Base-by-base conservation (phyloP, 2,888 invertebrate genomes). In the Temnothorax ravouxi region DNA sequence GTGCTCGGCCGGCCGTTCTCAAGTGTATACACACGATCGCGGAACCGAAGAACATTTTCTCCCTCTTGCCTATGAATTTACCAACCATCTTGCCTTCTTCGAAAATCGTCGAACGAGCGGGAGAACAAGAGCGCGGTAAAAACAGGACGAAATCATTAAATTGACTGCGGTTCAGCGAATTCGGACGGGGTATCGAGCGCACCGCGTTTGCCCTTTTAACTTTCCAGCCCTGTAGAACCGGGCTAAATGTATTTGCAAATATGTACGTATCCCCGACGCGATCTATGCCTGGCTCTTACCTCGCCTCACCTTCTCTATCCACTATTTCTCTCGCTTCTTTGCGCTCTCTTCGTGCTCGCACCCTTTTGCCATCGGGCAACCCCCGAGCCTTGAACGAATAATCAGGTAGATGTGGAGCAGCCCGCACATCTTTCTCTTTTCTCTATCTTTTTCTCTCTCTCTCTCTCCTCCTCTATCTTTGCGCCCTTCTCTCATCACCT, bases 371-470 rank as follows among this genome's bases (percentile, higher is more conserved):
- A 86, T 85, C 85, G 84, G 77, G 74, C 86, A 88, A 84, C 79
- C 77, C 89, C 86, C 88, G 85, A 82, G 86, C 86, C 79, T 86
- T 87, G 85, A 88, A 86, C 88, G 91, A 92, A 93, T 93, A 93
- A 93, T 94, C 94, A 93, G 93, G 92, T 92, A 92, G 91, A 91
- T 91, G 87, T 88, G 84, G 86, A 89, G 87, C 87, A 83, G 83
- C 81, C 77, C 81, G 84, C 74, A 66, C 69, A 69, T 84, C 81
- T 79, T 56, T 56, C 75, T 62, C 83, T 18, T 15, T 52, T 59
- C 71, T 64, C 29, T 25, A 18, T 59, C n/a, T 50, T 29, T 83
- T 56, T 61, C 75, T 61, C 83, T 18, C 15, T 52, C 59, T 54
- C 71, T 61, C 29, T n/a, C 18, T 59, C 61, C 50, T 41, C 79